Evolutionary conservation across 2,113 vertebrate genomes (phyloP).

Genomic region (Grammomys surdaster): DNA sequence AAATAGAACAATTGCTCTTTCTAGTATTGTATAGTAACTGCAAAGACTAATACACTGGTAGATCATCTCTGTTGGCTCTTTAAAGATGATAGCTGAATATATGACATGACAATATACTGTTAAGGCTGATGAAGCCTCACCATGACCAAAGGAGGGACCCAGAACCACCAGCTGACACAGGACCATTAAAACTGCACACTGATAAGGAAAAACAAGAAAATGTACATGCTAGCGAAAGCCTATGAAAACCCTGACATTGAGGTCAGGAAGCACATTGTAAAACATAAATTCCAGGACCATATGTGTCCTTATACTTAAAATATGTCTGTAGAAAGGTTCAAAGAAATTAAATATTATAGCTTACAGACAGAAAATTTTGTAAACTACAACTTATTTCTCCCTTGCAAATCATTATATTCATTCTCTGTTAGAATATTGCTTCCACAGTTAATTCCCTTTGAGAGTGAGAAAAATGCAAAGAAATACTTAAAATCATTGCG

Average conservation of each 20-base stretch:
- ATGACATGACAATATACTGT: background rate
- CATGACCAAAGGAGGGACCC: accelerated
- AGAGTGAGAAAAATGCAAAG: background rate
- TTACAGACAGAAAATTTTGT: background rate
- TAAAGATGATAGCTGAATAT: background rate
- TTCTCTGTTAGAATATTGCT: background rate
- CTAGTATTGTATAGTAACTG: background rate
- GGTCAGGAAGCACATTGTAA: slow-evolving; percentile 11
- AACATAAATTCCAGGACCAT: slow-evolving; percentile 26
- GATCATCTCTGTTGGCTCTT: background rate
- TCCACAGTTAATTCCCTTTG: background rate
- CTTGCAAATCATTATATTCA: background rate
- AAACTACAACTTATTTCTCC: no score
- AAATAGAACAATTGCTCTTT: background rate
- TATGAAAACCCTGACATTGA: background rate
- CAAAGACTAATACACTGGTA: background rate
- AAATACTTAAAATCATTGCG: background rate
- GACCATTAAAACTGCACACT: background rate
- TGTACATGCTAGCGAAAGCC: background rate
- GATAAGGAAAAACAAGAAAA: background rate
- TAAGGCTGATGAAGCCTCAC: background rate
- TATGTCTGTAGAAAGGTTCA: background rate
- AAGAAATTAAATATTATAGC: background rate
- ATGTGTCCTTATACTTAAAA: slow-evolving; percentile 51
- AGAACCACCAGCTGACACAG: background rate